Conservation (phyloP, 2,888 invertebrate species). For the Agrenia bidenticulata region DNA sequence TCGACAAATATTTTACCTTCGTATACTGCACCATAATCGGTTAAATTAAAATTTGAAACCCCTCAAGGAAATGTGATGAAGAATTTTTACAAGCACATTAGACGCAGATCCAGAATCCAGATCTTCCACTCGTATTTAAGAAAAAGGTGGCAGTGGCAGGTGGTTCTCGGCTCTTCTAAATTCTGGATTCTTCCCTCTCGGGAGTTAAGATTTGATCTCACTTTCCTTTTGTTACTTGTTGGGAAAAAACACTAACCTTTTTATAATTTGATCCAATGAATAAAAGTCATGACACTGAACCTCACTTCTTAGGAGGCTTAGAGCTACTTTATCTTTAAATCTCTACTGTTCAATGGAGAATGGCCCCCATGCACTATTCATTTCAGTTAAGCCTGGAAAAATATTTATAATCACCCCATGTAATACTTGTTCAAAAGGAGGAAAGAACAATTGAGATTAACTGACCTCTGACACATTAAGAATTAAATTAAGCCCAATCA, state of each 20-base stretch:
- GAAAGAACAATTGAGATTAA: conserved; percentile 16
- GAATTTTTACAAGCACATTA: background rate
- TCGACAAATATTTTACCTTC: too few relatives aligned
- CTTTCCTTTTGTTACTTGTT: background rate
- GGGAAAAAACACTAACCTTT: background rate
- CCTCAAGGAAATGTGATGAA: background rate
- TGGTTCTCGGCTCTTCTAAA: conserved; percentile 16
- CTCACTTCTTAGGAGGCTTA: background rate
- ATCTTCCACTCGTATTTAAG: background rate
- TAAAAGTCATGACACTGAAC: conserved; percentile 2
- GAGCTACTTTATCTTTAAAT: conserved; percentile 2
- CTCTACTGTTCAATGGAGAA: background rate
- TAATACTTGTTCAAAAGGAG: background rate
- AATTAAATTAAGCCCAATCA: conserved; percentile 1
- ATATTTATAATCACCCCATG: background rate
- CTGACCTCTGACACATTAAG: conserved; percentile 23
- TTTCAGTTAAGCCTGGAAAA: background rate
- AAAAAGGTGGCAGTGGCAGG: conserved; percentile 24
- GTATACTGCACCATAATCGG: too few relatives aligned
- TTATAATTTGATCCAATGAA: background rate
- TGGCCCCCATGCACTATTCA: too few relatives aligned
- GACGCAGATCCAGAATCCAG: background rate
- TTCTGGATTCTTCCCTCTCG: background rate
- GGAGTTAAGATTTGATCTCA: background rate
- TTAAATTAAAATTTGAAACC: background rate